Conservation (phyloP, 2,113 vertebrate genomes). For the Eptesicus fuscus region DNA sequence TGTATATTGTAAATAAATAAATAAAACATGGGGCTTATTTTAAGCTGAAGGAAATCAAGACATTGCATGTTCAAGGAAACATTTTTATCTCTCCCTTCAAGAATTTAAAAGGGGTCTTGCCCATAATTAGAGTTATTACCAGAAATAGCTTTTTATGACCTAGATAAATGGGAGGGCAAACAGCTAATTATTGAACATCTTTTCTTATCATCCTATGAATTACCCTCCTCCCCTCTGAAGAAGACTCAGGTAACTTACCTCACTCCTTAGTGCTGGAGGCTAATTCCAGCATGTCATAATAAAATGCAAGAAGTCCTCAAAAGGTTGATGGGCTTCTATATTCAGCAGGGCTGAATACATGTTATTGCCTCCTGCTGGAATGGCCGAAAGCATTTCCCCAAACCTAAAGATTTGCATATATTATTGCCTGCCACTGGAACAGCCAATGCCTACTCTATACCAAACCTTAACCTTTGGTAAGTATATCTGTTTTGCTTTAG, state of each 20-base stretch:
- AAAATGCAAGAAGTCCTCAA: too few species aligned
- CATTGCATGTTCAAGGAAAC: background rate
- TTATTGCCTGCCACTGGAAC: too few species aligned
- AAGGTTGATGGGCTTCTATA: too few species aligned
- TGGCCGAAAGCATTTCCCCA: too few species aligned
- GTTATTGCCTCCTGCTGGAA: too few species aligned
- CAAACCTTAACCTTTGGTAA: too few species aligned
- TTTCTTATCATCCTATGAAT: background rate
- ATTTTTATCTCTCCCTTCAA: background rate
- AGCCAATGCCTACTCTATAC: too few species aligned
- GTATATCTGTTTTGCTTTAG: too few species aligned
- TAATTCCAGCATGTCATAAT: too few species aligned
- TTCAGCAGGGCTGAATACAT: too few species aligned
- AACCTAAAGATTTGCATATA: too few species aligned
- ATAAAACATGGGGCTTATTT: background rate
- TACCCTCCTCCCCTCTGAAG: background rate
- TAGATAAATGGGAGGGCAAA: background rate
- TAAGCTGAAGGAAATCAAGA: background rate
- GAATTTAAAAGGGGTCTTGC: background rate
- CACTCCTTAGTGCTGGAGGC: background rate
- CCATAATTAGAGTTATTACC: background rate
- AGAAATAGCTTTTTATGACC: background rate
- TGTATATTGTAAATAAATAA: too few species aligned
- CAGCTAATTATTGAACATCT: background rate
- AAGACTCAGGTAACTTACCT: background rate